Conservation (phyloP, 2,888 invertebrate genomes). For the Leptinotarsa rubiginosa region DNA sequence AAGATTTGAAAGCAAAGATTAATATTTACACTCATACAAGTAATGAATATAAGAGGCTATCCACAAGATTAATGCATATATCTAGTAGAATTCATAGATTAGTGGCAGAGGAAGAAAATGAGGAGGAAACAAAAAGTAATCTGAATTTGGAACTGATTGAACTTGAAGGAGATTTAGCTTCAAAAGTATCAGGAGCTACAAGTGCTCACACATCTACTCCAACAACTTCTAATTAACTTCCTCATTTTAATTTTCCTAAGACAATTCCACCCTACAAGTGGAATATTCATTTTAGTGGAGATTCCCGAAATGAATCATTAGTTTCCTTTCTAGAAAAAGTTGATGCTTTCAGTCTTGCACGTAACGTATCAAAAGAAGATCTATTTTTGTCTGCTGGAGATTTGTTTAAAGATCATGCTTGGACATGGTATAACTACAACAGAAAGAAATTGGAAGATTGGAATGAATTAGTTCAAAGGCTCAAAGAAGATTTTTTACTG, state of each 20-base stretch:
- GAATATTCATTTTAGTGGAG: too few relatives aligned
- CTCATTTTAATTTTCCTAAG: too few relatives aligned
- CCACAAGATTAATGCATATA: neutral
- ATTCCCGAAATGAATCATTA: too few relatives aligned
- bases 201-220: neutral
- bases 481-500: neutral
- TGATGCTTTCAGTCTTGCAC: too few relatives aligned
- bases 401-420: too few relatives aligned
- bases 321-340: too few relatives aligned
- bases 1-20: neutral
- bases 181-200: neutral
- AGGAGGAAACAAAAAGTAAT: neutral
- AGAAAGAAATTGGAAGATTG: neutral
- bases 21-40: neutral
- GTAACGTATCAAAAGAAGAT: too few relatives aligned
- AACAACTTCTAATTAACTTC: neutral
- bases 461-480: neutral
- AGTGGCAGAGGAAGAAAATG: too few relatives aligned
- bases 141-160: too few relatives aligned
- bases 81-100: conserved; percentile 5
- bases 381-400: too few relatives aligned
- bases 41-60: neutral
- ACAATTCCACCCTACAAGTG: too few relatives aligned
- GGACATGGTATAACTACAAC: conserved; percentile 1
- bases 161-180: neutral